phyloP scores from a whole-genome alignment of 2,113 vertebrate species.

The Poicephalus gulielmi region DNA sequence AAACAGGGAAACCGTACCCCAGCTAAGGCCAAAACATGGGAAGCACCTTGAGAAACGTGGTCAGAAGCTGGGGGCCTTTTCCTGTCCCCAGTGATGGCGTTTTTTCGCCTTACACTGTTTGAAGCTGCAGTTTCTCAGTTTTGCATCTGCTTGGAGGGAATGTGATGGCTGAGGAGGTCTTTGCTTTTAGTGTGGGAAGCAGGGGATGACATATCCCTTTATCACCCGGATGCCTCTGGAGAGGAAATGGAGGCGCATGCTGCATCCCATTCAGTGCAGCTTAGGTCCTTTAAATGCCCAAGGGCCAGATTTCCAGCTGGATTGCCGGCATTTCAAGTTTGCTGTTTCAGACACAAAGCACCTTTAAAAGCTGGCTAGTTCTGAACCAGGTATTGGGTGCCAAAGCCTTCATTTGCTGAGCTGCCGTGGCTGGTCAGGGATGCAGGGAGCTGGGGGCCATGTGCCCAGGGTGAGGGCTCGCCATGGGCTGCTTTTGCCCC shows the following conservation, averaged over 20 bases:
- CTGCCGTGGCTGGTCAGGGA: background rate
- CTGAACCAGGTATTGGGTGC: background rate
- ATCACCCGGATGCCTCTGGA: background rate
- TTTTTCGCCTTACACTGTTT: background rate
- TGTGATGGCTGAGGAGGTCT: background rate
- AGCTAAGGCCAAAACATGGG: background rate
- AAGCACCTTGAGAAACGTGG: background rate
- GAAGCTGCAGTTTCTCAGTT: background rate
- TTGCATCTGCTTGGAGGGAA: background rate
- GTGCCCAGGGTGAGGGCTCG: rapidly evolving
- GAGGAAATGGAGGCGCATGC: background rate
- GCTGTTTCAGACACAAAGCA: background rate
- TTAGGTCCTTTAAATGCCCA: background rate
- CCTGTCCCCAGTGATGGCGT: background rate
- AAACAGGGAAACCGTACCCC: background rate
- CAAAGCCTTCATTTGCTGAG: background rate
- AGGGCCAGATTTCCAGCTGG: background rate
- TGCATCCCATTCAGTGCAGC: background rate
- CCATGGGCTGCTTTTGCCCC: background rate
- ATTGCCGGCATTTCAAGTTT: background rate
- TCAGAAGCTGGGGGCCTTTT: background rate
- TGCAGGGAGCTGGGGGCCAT: background rate
- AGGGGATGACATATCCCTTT: background rate
- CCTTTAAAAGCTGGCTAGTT: background rate
- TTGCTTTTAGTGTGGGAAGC: background rate